phyloP scores from a whole-genome alignment of 2,888 invertebrate species.

The Panorpa germanica region DNA sequence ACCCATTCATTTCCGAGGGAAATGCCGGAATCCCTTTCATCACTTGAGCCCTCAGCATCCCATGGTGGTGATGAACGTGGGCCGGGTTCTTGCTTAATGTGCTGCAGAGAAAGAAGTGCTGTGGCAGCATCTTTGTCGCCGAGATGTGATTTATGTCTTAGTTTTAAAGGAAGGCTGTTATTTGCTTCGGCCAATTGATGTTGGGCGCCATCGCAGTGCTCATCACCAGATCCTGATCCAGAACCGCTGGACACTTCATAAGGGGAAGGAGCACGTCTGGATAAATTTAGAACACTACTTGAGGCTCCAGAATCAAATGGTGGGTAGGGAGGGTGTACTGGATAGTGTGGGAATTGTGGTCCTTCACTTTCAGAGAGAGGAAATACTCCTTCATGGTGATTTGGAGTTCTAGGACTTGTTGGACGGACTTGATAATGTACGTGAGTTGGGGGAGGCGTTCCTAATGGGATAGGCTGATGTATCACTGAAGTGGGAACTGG shows the following conservation, averaged over 20 bases:
- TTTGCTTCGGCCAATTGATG: slow-evolving; percentile 32
- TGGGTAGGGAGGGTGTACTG: slow-evolving; percentile 20
- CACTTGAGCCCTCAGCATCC: slow-evolving; percentile 80
- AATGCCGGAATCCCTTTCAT: slow-evolving; percentile 79
- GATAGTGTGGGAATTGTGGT: slow-evolving; percentile 23
- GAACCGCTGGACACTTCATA: slow-evolving; percentile 63
- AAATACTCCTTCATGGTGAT: too few species aligned
- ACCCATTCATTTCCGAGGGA: slow-evolving; percentile 38
- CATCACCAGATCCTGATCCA: slow-evolving; percentile 36
- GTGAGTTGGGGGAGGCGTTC: slow-evolving; percentile 21
- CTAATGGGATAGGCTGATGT: slow-evolving; percentile 30
- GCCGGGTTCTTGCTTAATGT: slow-evolving; percentile 73
- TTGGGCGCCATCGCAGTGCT: slow-evolving; percentile 25
- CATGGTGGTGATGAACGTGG: slow-evolving; percentile 64
- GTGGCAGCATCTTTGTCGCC: slow-evolving; percentile 78
- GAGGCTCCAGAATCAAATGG: slow-evolving; percentile 28
- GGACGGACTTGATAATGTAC: too few species aligned
- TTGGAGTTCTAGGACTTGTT: too few species aligned
- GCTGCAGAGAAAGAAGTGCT: slow-evolving; percentile 62
- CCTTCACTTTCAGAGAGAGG: too few species aligned
- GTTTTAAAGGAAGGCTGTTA: slow-evolving; percentile 72
- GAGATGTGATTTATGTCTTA: slow-evolving; percentile 79
- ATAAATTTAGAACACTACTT: slow-evolving; percentile 59
- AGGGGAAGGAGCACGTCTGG: slow-evolving; percentile 51
- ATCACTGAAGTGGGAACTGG: slow-evolving; percentile 40